Base-by-base conservation (phyloP, 2,113 vertebrate species). In the Cynopterus brachyotis region DNA sequence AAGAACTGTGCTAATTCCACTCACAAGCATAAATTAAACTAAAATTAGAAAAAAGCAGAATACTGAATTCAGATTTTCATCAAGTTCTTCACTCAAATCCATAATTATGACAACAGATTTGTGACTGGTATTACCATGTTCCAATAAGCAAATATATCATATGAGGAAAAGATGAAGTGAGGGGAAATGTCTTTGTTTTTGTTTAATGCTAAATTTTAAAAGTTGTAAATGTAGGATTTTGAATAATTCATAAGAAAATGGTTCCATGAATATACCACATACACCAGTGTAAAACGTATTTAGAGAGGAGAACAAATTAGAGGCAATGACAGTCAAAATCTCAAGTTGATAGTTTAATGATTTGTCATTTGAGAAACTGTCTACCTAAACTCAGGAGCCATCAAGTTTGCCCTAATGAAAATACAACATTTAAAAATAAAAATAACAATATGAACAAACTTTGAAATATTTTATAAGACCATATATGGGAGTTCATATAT, bases 101-200 rank as follows among this genome's bases (percentile, higher is more conserved):
- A 60, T 95, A 95, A 92, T 95, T 94, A 92, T 70, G 78, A 97
- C 69, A 97, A 96, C 80, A 95, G 80, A 91, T 95, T 96, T 97
- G 92, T 97, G 97, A 97, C 97, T 95, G 95, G 96, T 79, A 96
- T 97, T 97, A 96, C 70, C 95, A 97, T 97, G 95, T 96, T 96
- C 91, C 81, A 95, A 97, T 94, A 95, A 94, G 92, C 73, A 97
- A 97, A 96, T 96, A 83, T 79, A 96, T 96, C 84, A 94, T 85
- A 97, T 97, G 94, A 91, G 79, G 73, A 94, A 94, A 97, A 97
- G 96, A 98, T 96, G 97, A 97, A 97, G 94, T 96, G 95, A 97
- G 96, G 96, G 91, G 62, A 92, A 98, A 97, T 96, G 97, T 86
- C 85, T 87, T 90, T 91, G 95, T 86, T 94, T 96, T 95, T 86